Base-by-base conservation (phyloP, 2,113 vertebrate genomes). In the Phalacrocorax carbo region DNA sequence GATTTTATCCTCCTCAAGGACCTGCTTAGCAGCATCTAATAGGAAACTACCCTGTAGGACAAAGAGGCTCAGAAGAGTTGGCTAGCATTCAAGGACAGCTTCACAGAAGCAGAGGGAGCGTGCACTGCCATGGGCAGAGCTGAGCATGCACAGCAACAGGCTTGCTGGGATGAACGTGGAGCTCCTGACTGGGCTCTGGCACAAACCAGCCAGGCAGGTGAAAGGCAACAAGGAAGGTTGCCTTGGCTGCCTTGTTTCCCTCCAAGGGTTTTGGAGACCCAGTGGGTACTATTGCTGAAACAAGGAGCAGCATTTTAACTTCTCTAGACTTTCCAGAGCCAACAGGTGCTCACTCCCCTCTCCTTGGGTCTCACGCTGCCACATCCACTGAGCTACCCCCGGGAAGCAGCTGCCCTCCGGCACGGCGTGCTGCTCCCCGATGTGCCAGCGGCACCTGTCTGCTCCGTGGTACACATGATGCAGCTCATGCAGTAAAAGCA, bases 351-450 rank as follows among this genome's bases (percentile, higher is more conserved):
- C 44, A 14, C 6, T 17, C 1, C 8, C 20, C 12, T 2, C n/a
- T 58, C 32, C 76, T 30, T 0, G 4, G 57, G 27, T 49, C 62
- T 71, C 3, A 4, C 1, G 4, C 22, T 51, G 57, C 64, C 52
- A 27, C 21, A 13, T 64, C 38, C 22, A 11, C 8, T 38, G 27
- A 40, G 18, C 0, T 1, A 25, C 15, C 58, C 40, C 21, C 13
- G 65, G 70, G 55, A 51, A 86, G 34, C 40, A 61, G 55, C 57
- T 68, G 32, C 32, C 25, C 5, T 10, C 52, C 25, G 13, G 18
- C 25, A 65, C 0, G 0, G 46, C 2, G 1, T 61, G 38, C 30
- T n/a, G 62, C 76, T 51, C 52, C 40, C 30, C 0, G 0, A 9
- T 22, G 13, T 21, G 66, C 36, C 58, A 68, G 32, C 1, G 2